Evolutionary conservation across 2,888 invertebrate species (phyloP), one percentile per base, ranked within the genome.

Genomic region (Callinectes sapidus): DNA sequence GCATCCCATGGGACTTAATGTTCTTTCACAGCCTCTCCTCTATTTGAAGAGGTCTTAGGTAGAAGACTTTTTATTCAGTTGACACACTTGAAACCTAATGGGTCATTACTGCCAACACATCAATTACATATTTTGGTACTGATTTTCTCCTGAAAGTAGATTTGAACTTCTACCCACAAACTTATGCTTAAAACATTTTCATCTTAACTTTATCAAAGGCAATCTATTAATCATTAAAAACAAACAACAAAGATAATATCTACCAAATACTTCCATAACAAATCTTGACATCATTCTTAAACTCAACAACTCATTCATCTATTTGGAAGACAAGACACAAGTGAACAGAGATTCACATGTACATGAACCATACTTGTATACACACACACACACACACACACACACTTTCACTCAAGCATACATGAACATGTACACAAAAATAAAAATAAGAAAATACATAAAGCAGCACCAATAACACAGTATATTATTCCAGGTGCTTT

Each of bases 311-410:
- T 28, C 18, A 89, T 71, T 71, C 77, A 35, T 89, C 48, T 89
- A 71, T 71, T 18, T 89, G 89, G 89, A 89, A 89, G 89, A 89
- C 89, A 48, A 48, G 77, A 71, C 71, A 71, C 28, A 71, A 42
- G 71, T 39, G 18, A 71, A 23, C 18, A 48, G 28, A 16, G 81
- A 81, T 39, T 85, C 10, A 85, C 55, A 35, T 23, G 28, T 28
- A 77, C 90, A 77, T 39, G 35, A 35, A 81, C 42, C 10, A n/a
- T 77, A 28, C 10, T 1, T 10, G n/a, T 71, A 23, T 23, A 18
- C 61, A 18, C 61, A 61, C 61, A 18, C 61, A 61, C 23, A 23
- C 61, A 61, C 23, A 28, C 39, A 39, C 39, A 61, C 18, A 61
- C 61, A 61, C 23, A 23, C 13, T 23, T 23, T 16, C 61, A 61